A percentile compares a stretch with the other conserved stretches of the same genome.
Evolutionary conservation across 2,113 vertebrate species (phyloP).

Genomic region (Vulpes vulpes): DNA sequence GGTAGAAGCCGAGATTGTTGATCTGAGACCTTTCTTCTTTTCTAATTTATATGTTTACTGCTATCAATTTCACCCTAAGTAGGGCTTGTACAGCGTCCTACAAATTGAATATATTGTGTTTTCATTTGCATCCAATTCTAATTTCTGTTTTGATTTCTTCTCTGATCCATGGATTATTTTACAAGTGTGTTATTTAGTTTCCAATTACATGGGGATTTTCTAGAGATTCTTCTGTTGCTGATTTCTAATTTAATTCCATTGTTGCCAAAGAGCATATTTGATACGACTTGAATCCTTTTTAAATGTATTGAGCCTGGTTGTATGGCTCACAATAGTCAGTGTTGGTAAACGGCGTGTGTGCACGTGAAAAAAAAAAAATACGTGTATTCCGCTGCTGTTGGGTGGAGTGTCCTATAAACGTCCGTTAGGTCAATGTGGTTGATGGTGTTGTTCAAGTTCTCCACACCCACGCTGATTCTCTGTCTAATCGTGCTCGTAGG

Average conservation of each 20-base stretch:
- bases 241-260: constrained; percentile 7
- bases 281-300: background rate
- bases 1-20: background rate
- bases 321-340: background rate
- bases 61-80: background rate
- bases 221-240: background rate
- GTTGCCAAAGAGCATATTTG: background rate
- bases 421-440: background rate
- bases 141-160: constrained; percentile 8
- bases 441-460: background rate
- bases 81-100: background rate
- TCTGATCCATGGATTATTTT: constrained; percentile 17
- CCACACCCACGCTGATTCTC: background rate
- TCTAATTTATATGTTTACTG: background rate
- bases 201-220: background rate
- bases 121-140: background rate
- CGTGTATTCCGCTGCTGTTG: too few species aligned
- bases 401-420: background rate
- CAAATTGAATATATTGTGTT: background rate
- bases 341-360: background rate
- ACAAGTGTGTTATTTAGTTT: background rate
- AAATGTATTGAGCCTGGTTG: background rate
- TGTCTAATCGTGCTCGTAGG: background rate
- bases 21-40: background rate
- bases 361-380: background rate